Evolutionary conservation across 2,113 vertebrate species (phyloP).

Genomic region (Athene cunicularia): DNA sequence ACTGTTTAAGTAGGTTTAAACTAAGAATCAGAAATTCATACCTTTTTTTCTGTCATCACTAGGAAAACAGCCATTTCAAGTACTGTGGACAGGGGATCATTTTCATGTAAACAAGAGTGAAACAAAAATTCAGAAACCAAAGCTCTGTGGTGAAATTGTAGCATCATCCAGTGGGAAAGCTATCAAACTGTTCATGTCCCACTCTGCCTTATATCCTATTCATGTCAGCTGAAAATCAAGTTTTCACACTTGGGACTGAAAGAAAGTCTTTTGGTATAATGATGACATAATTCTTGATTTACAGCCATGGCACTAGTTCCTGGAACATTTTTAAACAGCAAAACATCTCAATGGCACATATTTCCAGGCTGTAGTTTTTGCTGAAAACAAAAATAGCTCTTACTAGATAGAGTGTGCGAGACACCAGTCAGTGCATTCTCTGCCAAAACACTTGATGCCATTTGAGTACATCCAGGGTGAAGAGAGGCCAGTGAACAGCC

Average conservation of each 20-base stretch:
- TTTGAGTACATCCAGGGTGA: neutral
- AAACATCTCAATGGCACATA: neutral
- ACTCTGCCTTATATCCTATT: neutral
- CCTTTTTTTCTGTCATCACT: neutral
- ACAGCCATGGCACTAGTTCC: neutral
- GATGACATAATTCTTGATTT: conserved; percentile 3
- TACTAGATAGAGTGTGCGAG: neutral
- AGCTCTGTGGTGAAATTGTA: neutral
- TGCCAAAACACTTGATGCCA: neutral
- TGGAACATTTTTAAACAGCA: conserved; percentile 22
- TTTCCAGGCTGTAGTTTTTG: neutral
- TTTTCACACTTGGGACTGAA: neutral
- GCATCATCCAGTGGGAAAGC: neutral
- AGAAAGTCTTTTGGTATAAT: neutral
- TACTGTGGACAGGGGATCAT: neutral
- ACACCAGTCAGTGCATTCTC: neutral
- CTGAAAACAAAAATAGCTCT: conserved; percentile 5
- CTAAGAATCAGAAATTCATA: neutral
- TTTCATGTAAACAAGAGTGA: neutral
- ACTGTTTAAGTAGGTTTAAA: neutral
- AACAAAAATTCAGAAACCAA: neutral
- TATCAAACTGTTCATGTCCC: neutral
- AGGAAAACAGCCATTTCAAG: neutral
- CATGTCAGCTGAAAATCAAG: neutral
- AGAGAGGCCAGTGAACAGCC: neutral